Evolutionary conservation across 2,888 invertebrate species (phyloP).

Genomic region (Machimus rusticus): DNA sequence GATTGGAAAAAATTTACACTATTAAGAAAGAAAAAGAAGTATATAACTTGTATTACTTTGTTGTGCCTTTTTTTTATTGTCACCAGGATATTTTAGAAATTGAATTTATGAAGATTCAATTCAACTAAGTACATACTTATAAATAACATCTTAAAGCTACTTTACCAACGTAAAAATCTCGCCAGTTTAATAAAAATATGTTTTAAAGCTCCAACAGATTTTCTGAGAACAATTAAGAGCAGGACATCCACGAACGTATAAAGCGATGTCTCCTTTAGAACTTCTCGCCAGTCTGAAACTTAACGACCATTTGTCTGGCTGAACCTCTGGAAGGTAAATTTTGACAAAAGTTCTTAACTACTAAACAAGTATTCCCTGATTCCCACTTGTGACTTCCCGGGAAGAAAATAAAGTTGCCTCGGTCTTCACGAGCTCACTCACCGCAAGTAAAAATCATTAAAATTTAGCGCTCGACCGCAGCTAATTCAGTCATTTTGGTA

Average conservation of each 20-base stretch:
- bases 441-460: background rate
- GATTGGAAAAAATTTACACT: no score
- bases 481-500: background rate
- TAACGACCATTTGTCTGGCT: background rate
- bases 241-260: background rate
- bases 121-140: no score
- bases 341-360: background rate
- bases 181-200: background rate
- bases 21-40: no score
- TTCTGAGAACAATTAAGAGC: background rate
- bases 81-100: no score
- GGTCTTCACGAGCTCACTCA: background rate
- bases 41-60: no score
- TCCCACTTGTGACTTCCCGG: background rate
- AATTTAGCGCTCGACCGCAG: background rate
- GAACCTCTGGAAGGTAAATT: background rate
- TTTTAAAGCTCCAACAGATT: background rate
- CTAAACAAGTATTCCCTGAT: background rate
- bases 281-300: background rate
- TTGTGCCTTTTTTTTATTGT: no score
- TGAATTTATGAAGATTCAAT: no score
- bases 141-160: background rate
- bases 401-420: background rate
- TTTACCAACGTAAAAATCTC: background rate
- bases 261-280: background rate